Evolutionary conservation across 2,113 vertebrate genomes (phyloP).

Genomic region (Himantopus leucocephalus): DNA sequence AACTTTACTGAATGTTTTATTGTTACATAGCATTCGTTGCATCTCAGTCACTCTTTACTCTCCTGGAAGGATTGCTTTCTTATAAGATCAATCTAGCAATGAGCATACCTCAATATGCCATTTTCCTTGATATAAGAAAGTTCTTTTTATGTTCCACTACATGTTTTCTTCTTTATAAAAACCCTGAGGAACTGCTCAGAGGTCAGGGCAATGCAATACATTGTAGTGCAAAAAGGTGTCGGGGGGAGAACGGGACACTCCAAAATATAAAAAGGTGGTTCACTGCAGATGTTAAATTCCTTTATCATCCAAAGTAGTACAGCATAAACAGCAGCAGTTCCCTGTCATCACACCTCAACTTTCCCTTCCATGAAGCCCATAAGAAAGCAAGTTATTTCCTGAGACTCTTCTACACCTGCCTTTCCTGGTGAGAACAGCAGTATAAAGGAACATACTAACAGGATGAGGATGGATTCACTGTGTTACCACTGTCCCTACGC

Average conservation of each 20-base stretch:
- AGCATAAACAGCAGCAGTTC: background rate
- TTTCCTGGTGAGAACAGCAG: background rate
- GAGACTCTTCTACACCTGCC: background rate
- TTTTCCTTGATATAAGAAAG: background rate
- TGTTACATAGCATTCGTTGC: background rate
- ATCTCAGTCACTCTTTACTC: background rate
- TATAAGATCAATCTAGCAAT: background rate
- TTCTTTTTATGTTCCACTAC: background rate
- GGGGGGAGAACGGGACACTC: too few relatives aligned
- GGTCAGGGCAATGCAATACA: background rate
- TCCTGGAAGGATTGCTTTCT: background rate
- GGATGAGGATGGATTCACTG: background rate
- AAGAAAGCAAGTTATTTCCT: background rate
- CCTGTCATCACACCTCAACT: background rate
- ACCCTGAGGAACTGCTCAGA: background rate
- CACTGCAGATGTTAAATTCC: background rate
- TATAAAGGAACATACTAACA: background rate
- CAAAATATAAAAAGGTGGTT: background rate
- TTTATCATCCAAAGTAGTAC: background rate
- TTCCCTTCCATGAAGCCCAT: background rate
- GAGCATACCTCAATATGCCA: background rate
- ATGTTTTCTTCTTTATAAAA: background rate
- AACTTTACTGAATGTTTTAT: constrained; percentile 50
- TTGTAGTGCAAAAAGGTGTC: background rate
- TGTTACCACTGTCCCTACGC: background rate